Evolutionary conservation across 2,113 vertebrate genomes (phyloP).

Genomic region (Picathartes gymnocephalus): DNA sequence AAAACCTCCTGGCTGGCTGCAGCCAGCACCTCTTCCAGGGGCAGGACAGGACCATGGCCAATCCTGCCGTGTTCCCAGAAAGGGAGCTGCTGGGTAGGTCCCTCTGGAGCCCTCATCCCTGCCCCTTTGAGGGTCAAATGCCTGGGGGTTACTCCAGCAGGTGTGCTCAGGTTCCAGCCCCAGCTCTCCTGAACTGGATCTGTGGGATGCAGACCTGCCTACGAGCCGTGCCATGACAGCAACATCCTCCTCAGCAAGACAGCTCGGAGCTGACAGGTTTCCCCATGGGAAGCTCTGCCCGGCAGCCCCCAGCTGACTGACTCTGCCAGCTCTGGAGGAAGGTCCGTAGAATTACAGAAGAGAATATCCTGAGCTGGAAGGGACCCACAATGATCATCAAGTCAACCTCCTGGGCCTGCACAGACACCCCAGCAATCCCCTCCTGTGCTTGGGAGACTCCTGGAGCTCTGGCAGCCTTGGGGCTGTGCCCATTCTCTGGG

Average conservation of each 20-base stretch:
- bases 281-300: background rate
- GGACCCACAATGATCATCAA: background rate
- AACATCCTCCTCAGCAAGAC: background rate
- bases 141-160: background rate
- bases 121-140: background rate
- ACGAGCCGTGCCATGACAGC: accelerated
- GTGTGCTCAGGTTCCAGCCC: background rate
- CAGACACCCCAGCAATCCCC: background rate
- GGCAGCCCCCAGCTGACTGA: background rate
- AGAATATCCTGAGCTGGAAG: background rate
- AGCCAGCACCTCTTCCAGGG: background rate
- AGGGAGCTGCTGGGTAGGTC: background rate
- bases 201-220: background rate
- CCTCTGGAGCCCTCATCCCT: background rate
- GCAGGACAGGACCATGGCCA: background rate
- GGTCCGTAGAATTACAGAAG: background rate
- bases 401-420: background rate
- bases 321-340: background rate
- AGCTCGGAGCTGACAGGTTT: background rate
- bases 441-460: background rate
- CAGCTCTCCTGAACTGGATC: background rate
- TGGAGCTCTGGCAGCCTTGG: background rate
- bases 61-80: accelerated
- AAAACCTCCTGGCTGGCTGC: background rate
- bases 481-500: accelerated